Evolutionary conservation across 2,888 invertebrate species (phyloP).

Genomic region (Halocaridina rubra): DNA sequence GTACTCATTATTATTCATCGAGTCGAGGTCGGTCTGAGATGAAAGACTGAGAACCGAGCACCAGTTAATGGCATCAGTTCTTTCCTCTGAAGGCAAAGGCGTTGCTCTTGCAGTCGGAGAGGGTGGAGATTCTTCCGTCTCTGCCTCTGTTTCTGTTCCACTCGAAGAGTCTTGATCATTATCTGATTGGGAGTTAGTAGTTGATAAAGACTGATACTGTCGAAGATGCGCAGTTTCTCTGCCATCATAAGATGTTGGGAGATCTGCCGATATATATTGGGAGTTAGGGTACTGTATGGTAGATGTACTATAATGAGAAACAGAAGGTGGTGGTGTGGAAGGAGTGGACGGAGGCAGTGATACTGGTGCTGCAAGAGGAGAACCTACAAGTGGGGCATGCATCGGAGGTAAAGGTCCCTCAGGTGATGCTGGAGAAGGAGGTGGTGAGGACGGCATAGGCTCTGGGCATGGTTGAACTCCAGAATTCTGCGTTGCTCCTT

Average conservation of each 20-base stretch:
- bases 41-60: slow-evolving; percentile 88
- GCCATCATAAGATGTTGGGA: slow-evolving; percentile 48
- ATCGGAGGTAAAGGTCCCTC: slow-evolving; percentile 63
- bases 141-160: slow-evolving; percentile 1
- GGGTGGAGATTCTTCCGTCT: slow-evolving; percentile 72
- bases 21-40: slow-evolving; percentile 87
- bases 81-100: slow-evolving; percentile 64
- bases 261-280: slow-evolving; percentile 46
- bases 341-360: slow-evolving; percentile 51
- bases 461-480: slow-evolving; percentile 68
- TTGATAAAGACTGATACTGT: slow-evolving; percentile 65
- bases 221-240: slow-evolving; percentile 67
- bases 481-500: slow-evolving; percentile 47
- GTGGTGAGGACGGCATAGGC: slow-evolving; percentile 68
- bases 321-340: slow-evolving; percentile 48
- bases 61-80: slow-evolving; percentile 79
- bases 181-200: slow-evolving; percentile 71
- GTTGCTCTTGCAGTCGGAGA: slow-evolving; percentile 75
- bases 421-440: slow-evolving; percentile 65
- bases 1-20: slow-evolving; percentile 67
- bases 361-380: slow-evolving; percentile 41
- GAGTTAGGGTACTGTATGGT: slow-evolving; percentile 38
- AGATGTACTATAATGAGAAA: slow-evolving; percentile 48
- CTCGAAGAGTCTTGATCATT: slow-evolving; percentile 21
- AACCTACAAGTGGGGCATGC: slow-evolving; percentile 53